These are phyloP conservation scores for Lepidocyrtoides sp. DNA, from an alignment of 2,888 invertebrate species.

Conservation along the genomic window DNA sequence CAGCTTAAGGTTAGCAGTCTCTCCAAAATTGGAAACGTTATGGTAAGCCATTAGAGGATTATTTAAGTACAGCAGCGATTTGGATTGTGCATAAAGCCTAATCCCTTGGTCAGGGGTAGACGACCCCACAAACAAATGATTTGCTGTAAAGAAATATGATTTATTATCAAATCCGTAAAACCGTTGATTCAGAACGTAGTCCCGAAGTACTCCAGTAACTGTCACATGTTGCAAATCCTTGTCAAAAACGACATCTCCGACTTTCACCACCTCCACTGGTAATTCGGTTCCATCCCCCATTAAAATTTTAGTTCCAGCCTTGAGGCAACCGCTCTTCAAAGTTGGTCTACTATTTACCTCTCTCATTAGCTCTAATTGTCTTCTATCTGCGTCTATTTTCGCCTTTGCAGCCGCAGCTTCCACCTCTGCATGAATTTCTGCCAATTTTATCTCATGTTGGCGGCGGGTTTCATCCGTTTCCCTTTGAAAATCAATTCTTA, in stretches of 20 bases:
- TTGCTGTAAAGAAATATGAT: conserved; percentile 66
- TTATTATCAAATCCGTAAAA: conserved; percentile 75
- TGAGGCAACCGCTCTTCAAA: conserved; percentile 50
- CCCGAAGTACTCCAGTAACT: conserved; percentile 57
- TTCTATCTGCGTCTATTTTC: background rate
- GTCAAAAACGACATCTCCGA: conserved; percentile 78
- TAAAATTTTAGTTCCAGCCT: conserved; percentile 69
- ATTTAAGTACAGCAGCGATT: background rate
- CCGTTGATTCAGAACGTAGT: conserved; percentile 38
- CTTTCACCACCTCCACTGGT: conserved; percentile 60
- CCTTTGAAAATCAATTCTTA: too few relatives aligned
- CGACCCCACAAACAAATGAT: conserved; percentile 73
- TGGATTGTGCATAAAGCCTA: conserved; percentile 32
- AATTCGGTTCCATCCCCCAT: conserved; percentile 59
- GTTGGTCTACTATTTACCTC: background rate
- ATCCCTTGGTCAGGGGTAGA: background rate
- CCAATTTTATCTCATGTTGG: too few relatives aligned
- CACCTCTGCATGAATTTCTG: too few relatives aligned
- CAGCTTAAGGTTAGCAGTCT: background rate
- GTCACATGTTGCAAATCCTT: conserved; percentile 49
- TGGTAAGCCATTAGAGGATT: conserved; percentile 77
- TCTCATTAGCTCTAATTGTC: too few relatives aligned
- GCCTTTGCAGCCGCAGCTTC: background rate
- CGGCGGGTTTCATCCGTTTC: too few relatives aligned
- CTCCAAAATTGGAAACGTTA: conserved; percentile 8